Evolutionary conservation across 2,797 vertebrate species (phyloP).

Genomic region (Rhynchonycteris naso): DNA sequence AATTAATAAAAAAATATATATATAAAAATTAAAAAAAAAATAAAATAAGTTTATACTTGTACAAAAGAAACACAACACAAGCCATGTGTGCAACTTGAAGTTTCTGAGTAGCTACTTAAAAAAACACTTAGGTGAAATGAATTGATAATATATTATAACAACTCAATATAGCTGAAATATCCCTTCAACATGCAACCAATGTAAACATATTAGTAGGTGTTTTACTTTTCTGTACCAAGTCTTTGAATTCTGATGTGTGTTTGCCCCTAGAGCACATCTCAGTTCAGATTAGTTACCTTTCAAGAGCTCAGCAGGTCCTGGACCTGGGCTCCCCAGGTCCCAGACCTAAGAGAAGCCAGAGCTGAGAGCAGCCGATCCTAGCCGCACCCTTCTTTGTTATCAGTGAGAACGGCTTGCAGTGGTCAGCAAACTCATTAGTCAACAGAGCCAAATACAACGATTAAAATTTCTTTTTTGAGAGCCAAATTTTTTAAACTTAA

Average conservation of each 20-base stretch:
- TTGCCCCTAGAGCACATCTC: neutral
- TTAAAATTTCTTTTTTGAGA: too few relatives aligned
- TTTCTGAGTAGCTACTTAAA: neutral
- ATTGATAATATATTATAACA: neutral
- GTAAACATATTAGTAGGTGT: neutral
- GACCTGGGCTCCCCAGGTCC: neutral
- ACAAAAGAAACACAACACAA: neutral
- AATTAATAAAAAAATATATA: too few relatives aligned
- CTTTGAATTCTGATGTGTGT: neutral
- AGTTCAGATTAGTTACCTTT: neutral
- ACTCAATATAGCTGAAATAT: neutral
- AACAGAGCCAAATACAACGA: too few relatives aligned
- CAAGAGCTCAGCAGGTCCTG: neutral
- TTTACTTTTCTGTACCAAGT: neutral
- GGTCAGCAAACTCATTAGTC: too few relatives aligned
- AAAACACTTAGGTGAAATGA: neutral
- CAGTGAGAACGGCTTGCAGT: neutral
- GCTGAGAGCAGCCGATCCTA: too few relatives aligned
- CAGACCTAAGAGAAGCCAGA: neutral
- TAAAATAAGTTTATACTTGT: neutral
- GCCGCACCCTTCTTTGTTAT: neutral
- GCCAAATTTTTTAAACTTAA: too few relatives aligned
- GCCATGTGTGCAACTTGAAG: neutral
- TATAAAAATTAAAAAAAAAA: too few relatives aligned
- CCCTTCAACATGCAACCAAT: neutral